phyloP scores from a whole-genome alignment of 1,140 invertebrate species.

The Pseudomyrmex concolor region DNA sequence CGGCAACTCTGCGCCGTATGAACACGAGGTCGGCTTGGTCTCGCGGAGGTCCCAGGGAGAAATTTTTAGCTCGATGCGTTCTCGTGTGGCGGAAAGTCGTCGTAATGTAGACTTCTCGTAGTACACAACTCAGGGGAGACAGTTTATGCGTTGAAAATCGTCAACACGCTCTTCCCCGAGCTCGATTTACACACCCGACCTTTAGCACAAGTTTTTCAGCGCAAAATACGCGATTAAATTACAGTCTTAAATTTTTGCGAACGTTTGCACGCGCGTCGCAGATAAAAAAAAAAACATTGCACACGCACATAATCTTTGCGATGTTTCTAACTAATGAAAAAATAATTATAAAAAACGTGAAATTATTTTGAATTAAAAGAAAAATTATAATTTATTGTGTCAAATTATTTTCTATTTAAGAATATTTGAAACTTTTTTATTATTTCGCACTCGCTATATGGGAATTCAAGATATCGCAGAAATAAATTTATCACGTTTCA shows the following conservation, averaged over 20 bases:
- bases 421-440: not conserved
- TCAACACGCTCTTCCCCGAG: slow-evolving; percentile 40
- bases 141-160: slow-evolving; percentile 38
- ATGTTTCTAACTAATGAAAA: not conserved
- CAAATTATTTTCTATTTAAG: not conserved
- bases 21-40: slow-evolving; percentile 57
- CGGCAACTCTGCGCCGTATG: slow-evolving; percentile 63
- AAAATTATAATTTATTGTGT: too few species aligned
- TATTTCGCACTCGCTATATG: not conserved
- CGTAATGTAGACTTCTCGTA: slow-evolving; percentile 51
- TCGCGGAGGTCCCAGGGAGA: slow-evolving; percentile 59
- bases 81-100: slow-evolving; percentile 39
- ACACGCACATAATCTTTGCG: not conserved
- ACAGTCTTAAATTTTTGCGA: not conserved
- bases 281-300: not conserved
- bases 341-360: too few species aligned
- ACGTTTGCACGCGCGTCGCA: not conserved
- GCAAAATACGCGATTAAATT: not conserved
- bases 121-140: slow-evolving; percentile 26
- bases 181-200: slow-evolving; percentile 19
- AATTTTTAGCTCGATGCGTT: slow-evolving; percentile 72
- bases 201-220: not conserved
- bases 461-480: not conserved
- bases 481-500: not conserved
- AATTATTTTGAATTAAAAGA: too few species aligned